phyloP scores from a whole-genome alignment of 2,888 invertebrate genomes.

The Athalia circularis region DNA sequence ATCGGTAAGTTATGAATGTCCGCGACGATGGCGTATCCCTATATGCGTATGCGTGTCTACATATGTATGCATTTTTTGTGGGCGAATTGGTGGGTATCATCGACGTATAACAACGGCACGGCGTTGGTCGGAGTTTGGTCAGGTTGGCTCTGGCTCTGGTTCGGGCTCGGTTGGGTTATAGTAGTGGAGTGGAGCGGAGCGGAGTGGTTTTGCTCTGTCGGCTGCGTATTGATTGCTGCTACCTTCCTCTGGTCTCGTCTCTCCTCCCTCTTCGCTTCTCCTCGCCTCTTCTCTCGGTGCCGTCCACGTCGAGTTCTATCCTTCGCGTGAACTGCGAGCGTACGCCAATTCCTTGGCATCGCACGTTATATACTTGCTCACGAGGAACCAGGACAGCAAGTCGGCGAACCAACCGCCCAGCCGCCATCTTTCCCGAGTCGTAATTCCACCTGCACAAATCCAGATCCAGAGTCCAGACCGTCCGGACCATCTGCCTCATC shows the following conservation, averaged over 20 bases:
- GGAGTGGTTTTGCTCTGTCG: conserved; percentile 71
- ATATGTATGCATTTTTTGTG: neutral
- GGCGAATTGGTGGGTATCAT: conserved; percentile 7
- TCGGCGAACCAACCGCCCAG: conserved; percentile 5
- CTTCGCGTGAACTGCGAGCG: conserved; percentile 47
- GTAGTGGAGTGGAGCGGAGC: conserved; percentile 44
- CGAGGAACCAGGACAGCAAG: conserved; percentile 17
- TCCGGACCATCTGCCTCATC: neutral
- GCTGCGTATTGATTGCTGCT: conserved; percentile 72
- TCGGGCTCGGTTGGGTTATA: conserved; percentile 61
- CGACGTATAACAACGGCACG: neutral
- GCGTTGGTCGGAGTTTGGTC: conserved; percentile 53
- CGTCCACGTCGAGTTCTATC: conserved; percentile 42
- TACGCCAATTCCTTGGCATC: conserved; percentile 35
- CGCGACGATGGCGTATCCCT: no score
- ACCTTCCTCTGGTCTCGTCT: conserved; percentile 58
- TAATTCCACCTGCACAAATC: conserved; percentile 44
- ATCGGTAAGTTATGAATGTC: no score
- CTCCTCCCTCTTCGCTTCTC: conserved; percentile 57
- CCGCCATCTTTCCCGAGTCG: conserved; percentile 37
- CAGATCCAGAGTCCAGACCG: conserved; percentile 45
- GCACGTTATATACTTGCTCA: conserved; percentile 5
- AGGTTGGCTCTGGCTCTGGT: conserved; percentile 67
- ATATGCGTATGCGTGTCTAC: neutral
- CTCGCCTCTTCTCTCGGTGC: conserved; percentile 47